Evolutionary conservation across 2,797 vertebrate genomes (phyloP).

Genomic region (Rousettus madagascariensis): DNA sequence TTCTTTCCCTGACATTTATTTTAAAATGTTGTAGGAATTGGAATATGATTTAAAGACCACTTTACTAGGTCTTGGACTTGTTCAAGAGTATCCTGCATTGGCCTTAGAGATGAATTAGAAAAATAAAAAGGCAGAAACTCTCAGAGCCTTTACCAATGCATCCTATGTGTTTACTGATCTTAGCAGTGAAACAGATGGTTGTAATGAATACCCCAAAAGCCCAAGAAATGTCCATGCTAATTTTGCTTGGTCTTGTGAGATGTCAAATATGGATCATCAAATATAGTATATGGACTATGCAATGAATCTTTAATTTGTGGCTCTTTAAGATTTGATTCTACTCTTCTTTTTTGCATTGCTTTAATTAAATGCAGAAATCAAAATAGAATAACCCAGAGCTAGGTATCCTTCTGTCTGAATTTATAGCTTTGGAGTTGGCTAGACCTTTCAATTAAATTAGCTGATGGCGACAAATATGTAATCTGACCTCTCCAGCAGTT

Average conservation of each 20-base stretch:
- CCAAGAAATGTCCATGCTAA: slow-evolving; percentile 55
- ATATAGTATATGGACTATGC: not conserved
- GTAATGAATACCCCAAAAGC: slow-evolving; percentile 53
- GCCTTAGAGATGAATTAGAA: not conserved
- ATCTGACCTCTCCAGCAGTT: slow-evolving; percentile 52
- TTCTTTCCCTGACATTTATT: not conserved
- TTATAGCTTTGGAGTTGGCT: slow-evolving; percentile 57
- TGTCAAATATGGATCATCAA: slow-evolving; percentile 44
- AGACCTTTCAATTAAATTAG: slow-evolving; percentile 71
- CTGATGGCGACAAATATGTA: slow-evolving; percentile 65
- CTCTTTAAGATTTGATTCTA: slow-evolving; percentile 39
- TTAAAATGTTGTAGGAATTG: not conserved
- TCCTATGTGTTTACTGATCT: slow-evolving; percentile 53
- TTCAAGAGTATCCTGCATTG: slow-evolving; percentile 38
- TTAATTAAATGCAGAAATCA: slow-evolving; percentile 62
- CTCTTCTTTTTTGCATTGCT: slow-evolving; percentile 52
- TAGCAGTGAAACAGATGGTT: slow-evolving; percentile 48
- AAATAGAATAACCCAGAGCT: slow-evolving; percentile 52
- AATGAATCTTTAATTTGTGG: slow-evolving; percentile 42
- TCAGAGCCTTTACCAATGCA: slow-evolving; percentile 46
- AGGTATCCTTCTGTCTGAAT: slow-evolving; percentile 48
- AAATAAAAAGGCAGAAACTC: slow-evolving; percentile 8
- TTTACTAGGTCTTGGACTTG: not conserved
- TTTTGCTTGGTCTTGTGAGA: slow-evolving; percentile 46
- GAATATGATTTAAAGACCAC: slow-evolving; percentile 35